Conservation (phyloP, 2,113 vertebrate genomes). For the Dasyprocta punctata region DNA sequence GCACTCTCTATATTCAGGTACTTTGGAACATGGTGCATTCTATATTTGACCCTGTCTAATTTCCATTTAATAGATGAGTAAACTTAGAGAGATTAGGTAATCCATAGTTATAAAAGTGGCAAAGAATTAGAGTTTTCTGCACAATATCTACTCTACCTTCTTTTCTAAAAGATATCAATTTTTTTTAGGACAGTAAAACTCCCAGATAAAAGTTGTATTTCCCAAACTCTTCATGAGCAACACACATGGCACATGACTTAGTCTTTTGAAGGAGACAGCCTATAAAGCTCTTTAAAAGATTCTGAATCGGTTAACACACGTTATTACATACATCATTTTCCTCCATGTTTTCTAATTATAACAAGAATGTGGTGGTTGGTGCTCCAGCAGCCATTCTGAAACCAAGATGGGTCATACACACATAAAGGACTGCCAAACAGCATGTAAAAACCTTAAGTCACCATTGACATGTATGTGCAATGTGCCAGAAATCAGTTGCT, state of each 20-base stretch:
- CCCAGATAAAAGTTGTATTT: background rate
- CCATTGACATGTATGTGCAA: background rate
- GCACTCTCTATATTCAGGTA: background rate
- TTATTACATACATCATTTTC: background rate
- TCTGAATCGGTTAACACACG: background rate
- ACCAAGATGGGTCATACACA: background rate
- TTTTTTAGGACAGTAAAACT: slow-evolving; percentile 19
- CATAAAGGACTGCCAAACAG: background rate
- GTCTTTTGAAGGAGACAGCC: background rate
- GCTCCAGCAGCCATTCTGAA: background rate
- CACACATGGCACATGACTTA: background rate
- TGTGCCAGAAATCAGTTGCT: background rate
- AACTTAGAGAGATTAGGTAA: background rate
- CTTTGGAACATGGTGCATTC: background rate
- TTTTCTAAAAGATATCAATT: background rate
- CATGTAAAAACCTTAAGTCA: background rate
- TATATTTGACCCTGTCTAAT: background rate
- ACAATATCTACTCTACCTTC: background rate
- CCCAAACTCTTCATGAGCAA: background rate
- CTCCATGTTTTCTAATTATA: background rate
- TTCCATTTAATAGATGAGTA: slow-evolving; percentile 18
- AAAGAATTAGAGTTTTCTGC: background rate
- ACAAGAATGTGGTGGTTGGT: background rate
- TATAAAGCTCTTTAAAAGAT: background rate
- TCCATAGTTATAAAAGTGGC: background rate